These are phyloP conservation scores for Andrena trimmerana DNA, from an alignment of 2,888 invertebrate species.

Conservation along the genomic window DNA sequence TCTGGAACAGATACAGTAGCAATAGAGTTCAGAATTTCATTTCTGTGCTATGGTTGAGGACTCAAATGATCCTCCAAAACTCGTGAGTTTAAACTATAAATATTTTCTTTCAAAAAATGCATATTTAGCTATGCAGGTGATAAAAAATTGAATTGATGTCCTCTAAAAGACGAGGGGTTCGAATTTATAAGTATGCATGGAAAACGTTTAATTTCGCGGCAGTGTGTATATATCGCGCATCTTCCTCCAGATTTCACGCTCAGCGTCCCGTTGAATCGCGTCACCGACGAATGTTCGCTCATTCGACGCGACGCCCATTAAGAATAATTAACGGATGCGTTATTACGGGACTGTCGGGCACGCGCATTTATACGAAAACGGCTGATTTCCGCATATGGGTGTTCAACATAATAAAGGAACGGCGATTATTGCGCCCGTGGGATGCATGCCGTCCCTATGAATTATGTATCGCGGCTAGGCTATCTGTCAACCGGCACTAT, in stretches of 20 bases:
- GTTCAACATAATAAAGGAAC: slow-evolving; percentile 62
- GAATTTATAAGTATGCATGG: no score
- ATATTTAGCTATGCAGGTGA: no score
- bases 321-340: slow-evolving; percentile 39
- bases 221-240: no score
- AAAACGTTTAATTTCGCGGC: no score
- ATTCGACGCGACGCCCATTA: slow-evolving; percentile 30
- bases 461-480: slow-evolving; percentile 66
- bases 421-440: slow-evolving; percentile 45
- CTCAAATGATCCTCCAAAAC: no score
- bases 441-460: slow-evolving; percentile 48
- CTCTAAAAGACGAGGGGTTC: no score
- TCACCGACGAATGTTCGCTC: slow-evolving; percentile 10
- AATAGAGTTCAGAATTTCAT: no score
- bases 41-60: no score
- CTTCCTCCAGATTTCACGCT: slow-evolving; percentile 31
- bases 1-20: not conserved
- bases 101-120: no score
- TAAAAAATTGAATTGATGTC: no score
- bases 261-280: slow-evolving; percentile 27
- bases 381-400: slow-evolving; percentile 62
- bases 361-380: slow-evolving; percentile 28
- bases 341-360: slow-evolving; percentile 24
- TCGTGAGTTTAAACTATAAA: no score
- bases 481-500: slow-evolving; percentile 70